Evolutionary conservation across 2,888 invertebrate species (phyloP).

Genomic region (Pheosia gnoma): DNA sequence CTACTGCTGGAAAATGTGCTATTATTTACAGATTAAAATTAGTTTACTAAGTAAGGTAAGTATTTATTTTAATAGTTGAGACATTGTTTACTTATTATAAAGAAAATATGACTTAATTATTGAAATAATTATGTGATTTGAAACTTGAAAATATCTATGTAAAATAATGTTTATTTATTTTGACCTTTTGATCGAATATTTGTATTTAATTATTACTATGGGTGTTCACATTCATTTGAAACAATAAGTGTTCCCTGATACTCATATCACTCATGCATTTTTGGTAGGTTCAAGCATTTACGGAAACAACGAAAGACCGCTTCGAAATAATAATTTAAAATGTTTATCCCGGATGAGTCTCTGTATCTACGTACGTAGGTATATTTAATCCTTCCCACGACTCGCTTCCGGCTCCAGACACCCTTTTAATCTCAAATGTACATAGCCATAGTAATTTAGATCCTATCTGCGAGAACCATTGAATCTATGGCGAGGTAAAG

Average conservation of each 20-base stretch:
- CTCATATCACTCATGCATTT: neutral
- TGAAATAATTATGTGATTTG: no score
- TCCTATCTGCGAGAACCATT: conserved; percentile 73
- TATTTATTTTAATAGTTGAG: neutral
- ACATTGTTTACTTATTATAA: no score
- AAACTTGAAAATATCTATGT: no score
- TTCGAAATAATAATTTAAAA: conserved; percentile 1
- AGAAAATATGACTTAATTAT: no score
- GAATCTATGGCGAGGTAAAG: conserved; percentile 63
- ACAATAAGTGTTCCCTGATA: no score
- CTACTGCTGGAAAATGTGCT: conserved; percentile 3
- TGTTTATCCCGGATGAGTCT: conserved; percentile 7
- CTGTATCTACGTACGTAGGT: conserved; percentile 8
- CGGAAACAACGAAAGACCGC: neutral
- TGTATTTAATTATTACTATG: no score
- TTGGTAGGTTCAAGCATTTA: no score
- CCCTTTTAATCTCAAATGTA: conserved; percentile 79
- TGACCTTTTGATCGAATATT: no score
- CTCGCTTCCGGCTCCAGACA: conserved; percentile 71
- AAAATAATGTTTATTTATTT: no score
- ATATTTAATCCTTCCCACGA: conserved; percentile 36
- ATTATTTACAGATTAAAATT: neutral
- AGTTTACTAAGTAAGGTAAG: neutral
- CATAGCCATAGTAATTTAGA: conserved; percentile 78
- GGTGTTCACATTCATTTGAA: no score